Base-by-base conservation (phyloP, 2,888 invertebrate species). In the Trichopoda pennipes region DNA sequence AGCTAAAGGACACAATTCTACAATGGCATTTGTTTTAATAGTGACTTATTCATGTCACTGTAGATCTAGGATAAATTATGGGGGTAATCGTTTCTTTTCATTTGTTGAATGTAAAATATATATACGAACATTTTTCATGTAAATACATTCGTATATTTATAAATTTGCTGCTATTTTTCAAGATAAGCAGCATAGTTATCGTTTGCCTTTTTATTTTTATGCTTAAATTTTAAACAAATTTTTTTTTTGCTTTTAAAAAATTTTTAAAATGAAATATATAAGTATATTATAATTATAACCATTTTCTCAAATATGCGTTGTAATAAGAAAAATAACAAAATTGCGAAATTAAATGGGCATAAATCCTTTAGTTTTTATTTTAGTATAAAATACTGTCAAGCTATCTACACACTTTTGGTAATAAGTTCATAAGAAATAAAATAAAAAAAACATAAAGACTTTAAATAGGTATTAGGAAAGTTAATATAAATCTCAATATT, bases 131-230 rank as follows among this genome's bases (percentile, higher is more conserved):
- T 58, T 47, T 47, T 2, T 35, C 9, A 35, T 19, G n/a, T 32
- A 35, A 17, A 10, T 35, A 35, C 35, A 16, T 9, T n/a, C 23
- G 16, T n/a, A 55, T n/a, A 14, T 47, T 19, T 21, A 3, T 21
- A 10, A 16, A 49, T 58, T 21, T 35, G 0, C 32, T 49, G 2
- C 9, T 14, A 47, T 12, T 38, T 38, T 12, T 70, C 32, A 32
- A 17, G 58, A 49, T 63, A 72, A 78, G 32, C 64, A 78, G 56
- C 70, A 28, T 4, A 28, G 4, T 63, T 58, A 58, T 56, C 58
- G 63, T 78, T 64, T 78, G 63, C 72, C 28, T 64, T 42, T 78
- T 64, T 78, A 70, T 78, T 28, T 64, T 42, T 63, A 23, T 9
- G 14, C n/a, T 42, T 51, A 1, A 23, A 10, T 7, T 2, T 38